phyloP scores from a whole-genome alignment of 2,888 invertebrate species.

The Drosophila vallismaia region DNA sequence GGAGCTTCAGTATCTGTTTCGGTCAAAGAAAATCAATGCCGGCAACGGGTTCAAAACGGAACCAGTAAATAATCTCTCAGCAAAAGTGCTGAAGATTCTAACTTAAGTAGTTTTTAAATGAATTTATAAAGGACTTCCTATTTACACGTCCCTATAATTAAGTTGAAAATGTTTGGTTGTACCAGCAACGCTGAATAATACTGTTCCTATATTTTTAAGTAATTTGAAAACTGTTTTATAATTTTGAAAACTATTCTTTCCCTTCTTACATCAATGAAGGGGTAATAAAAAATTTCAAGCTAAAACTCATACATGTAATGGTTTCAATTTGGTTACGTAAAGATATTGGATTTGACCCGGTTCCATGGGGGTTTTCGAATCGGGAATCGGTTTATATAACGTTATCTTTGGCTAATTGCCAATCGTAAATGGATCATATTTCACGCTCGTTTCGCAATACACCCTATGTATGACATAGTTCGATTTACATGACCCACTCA shows the following conservation, averaged over 20 bases:
- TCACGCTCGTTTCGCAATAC: conserved; percentile 14
- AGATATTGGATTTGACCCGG: conserved; percentile 8
- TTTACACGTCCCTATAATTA: conserved; percentile 12
- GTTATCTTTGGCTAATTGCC: conserved; percentile 3
- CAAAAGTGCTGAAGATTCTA: conserved; percentile 60
- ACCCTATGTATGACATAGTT: background rate
- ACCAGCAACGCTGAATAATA: background rate
- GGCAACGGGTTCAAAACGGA: conserved; percentile 39
- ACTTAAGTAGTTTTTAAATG: conserved; percentile 36
- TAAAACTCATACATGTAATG: conserved; percentile 4
- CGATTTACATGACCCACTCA: conserved; percentile 4
- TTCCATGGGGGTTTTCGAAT: conserved; percentile 17
- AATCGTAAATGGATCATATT: background rate
- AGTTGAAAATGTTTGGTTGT: conserved; percentile 3
- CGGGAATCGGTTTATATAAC: conserved; percentile 1
- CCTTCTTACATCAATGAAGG: background rate
- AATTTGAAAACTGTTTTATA: background rate
- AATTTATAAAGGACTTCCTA: background rate
- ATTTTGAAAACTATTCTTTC: background rate
- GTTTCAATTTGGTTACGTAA: conserved; percentile 12
- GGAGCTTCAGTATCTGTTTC: conserved; percentile 29
- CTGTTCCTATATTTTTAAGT: conserved; percentile 1
- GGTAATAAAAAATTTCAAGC: conserved; percentile 22
- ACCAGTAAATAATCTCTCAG: conserved; percentile 60
- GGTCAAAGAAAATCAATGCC: conserved; percentile 8